A percentile compares a stretch with the other conserved stretches of the same genome.
Evolutionary conservation across 1,140 invertebrate species (phyloP).

Genomic region (Colletes latitarsis): DNA sequence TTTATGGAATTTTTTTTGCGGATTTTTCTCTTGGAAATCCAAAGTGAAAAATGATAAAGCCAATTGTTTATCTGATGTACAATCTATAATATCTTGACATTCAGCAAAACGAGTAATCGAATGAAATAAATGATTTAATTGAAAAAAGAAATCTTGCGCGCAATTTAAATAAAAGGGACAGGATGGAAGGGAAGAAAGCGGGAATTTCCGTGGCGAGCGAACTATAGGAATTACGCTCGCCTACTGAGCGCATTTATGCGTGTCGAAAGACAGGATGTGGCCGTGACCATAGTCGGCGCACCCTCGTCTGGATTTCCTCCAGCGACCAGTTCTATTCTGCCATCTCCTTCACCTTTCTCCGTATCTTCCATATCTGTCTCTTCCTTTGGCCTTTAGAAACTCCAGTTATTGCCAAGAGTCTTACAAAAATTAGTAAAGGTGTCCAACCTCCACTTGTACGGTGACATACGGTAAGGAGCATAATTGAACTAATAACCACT

Average conservation of each 20-base stretch:
- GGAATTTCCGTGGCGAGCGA: neutral
- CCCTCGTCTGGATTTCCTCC: constrained; percentile 53
- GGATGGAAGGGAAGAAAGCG: neutral
- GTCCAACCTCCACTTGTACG: no score
- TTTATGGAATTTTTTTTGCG: no score
- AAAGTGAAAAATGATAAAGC: no score
- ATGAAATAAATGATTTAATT: neutral
- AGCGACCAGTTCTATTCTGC: neutral
- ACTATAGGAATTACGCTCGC: constrained; percentile 45
- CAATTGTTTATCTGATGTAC: no score
- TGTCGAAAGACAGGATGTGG: constrained; percentile 50
- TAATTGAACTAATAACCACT: no score
- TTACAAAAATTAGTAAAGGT: no score
- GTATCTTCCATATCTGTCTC: neutral
- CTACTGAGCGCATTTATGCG: constrained; percentile 39
- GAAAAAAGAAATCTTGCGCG: no score
- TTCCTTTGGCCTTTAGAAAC: neutral
- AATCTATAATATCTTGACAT: no score
- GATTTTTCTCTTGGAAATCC: no score
- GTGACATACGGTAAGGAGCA: no score
- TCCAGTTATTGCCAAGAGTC: neutral
- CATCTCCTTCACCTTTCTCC: neutral
- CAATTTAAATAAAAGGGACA: neutral
- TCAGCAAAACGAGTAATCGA: neutral
- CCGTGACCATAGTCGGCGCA: constrained; percentile 35